These are phyloP conservation scores for Semibalanus balanoides DNA, from an alignment of 1,140 invertebrate species.

Conservation along the genomic window DNA sequence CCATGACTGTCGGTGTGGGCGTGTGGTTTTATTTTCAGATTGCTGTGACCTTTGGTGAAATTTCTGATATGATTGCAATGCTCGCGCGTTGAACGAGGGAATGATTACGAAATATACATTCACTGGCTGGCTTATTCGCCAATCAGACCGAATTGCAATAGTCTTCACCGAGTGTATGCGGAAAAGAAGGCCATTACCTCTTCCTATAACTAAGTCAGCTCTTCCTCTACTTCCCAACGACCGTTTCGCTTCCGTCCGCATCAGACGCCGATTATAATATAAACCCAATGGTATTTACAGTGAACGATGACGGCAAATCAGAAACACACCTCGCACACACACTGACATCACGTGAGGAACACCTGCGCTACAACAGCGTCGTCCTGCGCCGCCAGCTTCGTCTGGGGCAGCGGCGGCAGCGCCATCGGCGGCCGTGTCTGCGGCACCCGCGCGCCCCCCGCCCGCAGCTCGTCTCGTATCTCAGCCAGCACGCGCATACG, in stretches of 20 bases:
- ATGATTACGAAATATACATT: too few species aligned
- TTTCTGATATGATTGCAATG: too few species aligned
- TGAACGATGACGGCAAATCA: background rate
- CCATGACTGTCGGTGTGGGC: too few species aligned
- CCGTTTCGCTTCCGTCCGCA: background rate
- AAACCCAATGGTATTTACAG: background rate
- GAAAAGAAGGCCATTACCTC: too few species aligned
- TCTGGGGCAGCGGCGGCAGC: background rate
- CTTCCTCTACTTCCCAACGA: too few species aligned
- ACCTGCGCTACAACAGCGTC: background rate
- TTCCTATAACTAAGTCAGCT: background rate
- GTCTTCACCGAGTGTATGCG: background rate
- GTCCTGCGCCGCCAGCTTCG: too few species aligned
- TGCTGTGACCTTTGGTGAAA: too few species aligned
- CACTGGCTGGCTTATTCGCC: too few species aligned
- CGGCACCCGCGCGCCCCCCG: background rate
- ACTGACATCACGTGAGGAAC: background rate
- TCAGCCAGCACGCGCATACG: background rate
- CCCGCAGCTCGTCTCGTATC: background rate
- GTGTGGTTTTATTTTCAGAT: too few species aligned
- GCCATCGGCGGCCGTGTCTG: background rate
- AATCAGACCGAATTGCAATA: background rate
- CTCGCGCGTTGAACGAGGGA: too few species aligned
- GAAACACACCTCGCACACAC: background rate
- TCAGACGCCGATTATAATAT: background rate